Evolutionary conservation across 2,113 vertebrate species (phyloP).

Genomic region (Oreochromis tanganicae): DNA sequence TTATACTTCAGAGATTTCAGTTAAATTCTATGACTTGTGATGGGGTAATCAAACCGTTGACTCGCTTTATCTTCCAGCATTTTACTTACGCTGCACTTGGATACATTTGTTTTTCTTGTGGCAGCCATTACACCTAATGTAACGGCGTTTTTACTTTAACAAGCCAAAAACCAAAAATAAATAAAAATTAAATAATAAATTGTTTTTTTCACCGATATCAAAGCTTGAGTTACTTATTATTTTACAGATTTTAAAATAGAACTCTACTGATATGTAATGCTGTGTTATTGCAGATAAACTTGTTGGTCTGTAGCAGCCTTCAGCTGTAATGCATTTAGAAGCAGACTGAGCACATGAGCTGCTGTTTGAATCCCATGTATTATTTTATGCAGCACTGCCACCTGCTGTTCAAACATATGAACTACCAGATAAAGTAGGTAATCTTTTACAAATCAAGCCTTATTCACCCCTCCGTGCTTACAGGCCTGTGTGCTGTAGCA

Average conservation of each 20-base stretch:
- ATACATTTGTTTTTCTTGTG: too few relatives aligned
- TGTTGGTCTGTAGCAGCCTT: not conserved
- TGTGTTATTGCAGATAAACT: not conserved
- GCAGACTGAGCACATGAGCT: not conserved
- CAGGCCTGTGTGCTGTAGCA: not conserved
- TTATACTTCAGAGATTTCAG: too few relatives aligned
- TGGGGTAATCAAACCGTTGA: too few relatives aligned
- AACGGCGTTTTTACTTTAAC: too few relatives aligned
- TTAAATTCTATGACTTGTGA: too few relatives aligned
- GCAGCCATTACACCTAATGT: too few relatives aligned
- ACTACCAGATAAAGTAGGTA: fast-evolving
- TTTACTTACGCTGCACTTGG: too few relatives aligned
- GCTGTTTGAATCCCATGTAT: not conserved
- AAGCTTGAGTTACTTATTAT: fast-evolving
- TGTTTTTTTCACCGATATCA: too few relatives aligned
- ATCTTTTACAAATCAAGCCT: not conserved
- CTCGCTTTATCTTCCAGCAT: too few relatives aligned
- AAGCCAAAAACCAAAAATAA: too few relatives aligned
- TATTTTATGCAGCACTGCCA: not conserved
- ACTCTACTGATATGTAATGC: not conserved
- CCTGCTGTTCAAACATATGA: not conserved
- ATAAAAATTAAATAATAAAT: too few relatives aligned
- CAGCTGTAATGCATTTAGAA: not conserved
- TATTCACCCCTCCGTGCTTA: fast-evolving
- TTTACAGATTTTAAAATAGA: not conserved